Evolutionary conservation across 2,888 invertebrate species (phyloP), one percentile per base, ranked within the genome.

Genomic region (Doris montereyensis): DNA sequence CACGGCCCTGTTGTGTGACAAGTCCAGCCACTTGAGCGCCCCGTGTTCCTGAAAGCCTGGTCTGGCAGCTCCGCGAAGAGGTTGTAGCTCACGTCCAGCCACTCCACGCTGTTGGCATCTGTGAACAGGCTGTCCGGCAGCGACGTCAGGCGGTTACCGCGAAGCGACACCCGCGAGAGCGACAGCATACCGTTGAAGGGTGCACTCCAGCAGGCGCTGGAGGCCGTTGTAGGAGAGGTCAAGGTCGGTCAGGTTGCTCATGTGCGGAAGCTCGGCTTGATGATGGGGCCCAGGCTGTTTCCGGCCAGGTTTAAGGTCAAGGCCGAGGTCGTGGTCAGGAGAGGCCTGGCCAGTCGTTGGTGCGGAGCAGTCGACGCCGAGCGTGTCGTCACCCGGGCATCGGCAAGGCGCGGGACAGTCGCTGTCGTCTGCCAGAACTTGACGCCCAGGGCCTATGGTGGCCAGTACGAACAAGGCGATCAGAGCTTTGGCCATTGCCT

Each of bases 51-150:
- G 78, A 87, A 82, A 52, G 78, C 74, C 13, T 72, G 70, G 26
- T 85, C 81, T 0, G 86, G 85, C 35, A 88, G 79, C 0, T 28
- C 41, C 3, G 78, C 68, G 28, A 87, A 78, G 28, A 73, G 60
- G 78, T 88, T 88, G 67, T 83, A 71, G 68, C 84, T 84, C 5
- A 88, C 81, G 76, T 87, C 86, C 8, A 88, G 81, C 5, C 82
- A 74, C 71, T 85, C 81, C 62, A 88, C 70, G 24, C 82, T 26
- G 5, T 72, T 77, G 35, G 80, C 80, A 67, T 82, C 83, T 5
- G 80, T 67, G 81, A 88, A 86, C 3, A 87, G 70, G 24, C 83
- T 73, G 35, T 79, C 79, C 4, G 85, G 83, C 17, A 88, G 76
- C 10, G 67, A 57, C 5, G 71, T 76, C 28, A 88, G 76, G 1